Conservation (phyloP, 2,888 invertebrate genomes). For the Saturnia pavonia region DNA sequence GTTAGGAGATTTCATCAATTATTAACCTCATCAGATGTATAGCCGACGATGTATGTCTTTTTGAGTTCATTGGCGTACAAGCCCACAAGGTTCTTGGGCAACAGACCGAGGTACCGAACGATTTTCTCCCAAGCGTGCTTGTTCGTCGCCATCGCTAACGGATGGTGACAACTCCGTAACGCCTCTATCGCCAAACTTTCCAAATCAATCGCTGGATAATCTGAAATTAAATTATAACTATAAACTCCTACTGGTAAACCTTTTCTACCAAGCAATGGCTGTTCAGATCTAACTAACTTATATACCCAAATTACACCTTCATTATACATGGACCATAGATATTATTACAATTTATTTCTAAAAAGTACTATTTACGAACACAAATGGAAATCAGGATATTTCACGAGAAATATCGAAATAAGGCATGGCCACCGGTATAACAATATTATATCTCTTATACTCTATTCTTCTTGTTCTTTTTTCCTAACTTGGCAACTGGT, state of each 20-base stretch:
- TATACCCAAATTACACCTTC: too few species aligned
- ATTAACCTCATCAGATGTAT: slow-evolving; percentile 60
- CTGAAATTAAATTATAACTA: slow-evolving; percentile 39
- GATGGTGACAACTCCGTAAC: slow-evolving; percentile 89
- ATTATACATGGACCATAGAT: too few species aligned
- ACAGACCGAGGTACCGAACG: slow-evolving; percentile 79
- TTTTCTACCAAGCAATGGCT: background rate
- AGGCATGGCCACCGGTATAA: too few species aligned
- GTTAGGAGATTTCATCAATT: background rate
- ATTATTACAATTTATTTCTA: too few species aligned
- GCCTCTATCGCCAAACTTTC: slow-evolving; percentile 84
- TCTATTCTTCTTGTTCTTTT: too few species aligned
- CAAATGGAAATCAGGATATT: too few species aligned
- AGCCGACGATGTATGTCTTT: slow-evolving; percentile 83
- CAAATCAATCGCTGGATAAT: slow-evolving; percentile 75
- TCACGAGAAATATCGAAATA: too few species aligned
- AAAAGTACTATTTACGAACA: too few species aligned
- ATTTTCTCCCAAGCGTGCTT: slow-evolving; percentile 87
- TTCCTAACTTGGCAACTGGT: too few species aligned
- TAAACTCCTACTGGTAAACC: background rate
- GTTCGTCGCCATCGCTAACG: slow-evolving; percentile 81
- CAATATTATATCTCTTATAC: too few species aligned
- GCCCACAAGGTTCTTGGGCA: slow-evolving; percentile 83
- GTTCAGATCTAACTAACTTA: too few species aligned
- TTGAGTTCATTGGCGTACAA: slow-evolving; percentile 81